Evolutionary conservation across 2,888 invertebrate species (phyloP), one percentile per base, ranked within the genome.

Genomic region (Sphaerolaimus hirsutus): DNA sequence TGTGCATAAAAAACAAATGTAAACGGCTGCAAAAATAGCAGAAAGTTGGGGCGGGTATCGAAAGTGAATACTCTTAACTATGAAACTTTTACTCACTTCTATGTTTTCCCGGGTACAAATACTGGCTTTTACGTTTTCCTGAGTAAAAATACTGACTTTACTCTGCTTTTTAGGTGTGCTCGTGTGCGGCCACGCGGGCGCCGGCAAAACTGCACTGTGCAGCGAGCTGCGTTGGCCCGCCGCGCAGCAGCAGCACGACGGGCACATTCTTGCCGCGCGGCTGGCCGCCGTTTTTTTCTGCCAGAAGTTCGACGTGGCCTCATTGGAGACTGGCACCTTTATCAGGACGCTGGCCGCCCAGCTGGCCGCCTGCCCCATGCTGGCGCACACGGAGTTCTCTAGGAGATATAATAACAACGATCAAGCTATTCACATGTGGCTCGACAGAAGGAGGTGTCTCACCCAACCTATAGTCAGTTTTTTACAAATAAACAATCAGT

Each of bases 141-240:
- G n/a, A n/a, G n/a, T n/a, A n/a, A n/a, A n/a, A n/a, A n/a, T n/a
- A n/a, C n/a, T n/a, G n/a, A n/a, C n/a, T n/a, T n/a, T n/a, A n/a
- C n/a, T n/a, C n/a, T n/a, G n/a, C n/a, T n/a, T n/a, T n/a, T n/a
- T n/a, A 4, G 89, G 89, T 0, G 81, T 83, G 1, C 71, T 89
- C 41, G 75, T 91, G 46, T 70, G 87, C 49, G 84, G 82, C 52
- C 84, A 84, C 1, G 81, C 87, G 0, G 91, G 89, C 22, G 81
- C 83, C 54, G 91, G 91, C 0, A 91, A 91, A 64, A 86, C 87
- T 4, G 82, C 87, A 24, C 72, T 87, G 41, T 78, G 81, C 61
- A 76, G 77, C 47, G 81, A 84, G 61, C 64, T 81, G 36, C 76
- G 76, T 14, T 51, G 52, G 2, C 49, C 49, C 26, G 23, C 38